Evolutionary conservation across 1,140 invertebrate genomes (phyloP).

Genomic region (Aphelinus certus): DNA sequence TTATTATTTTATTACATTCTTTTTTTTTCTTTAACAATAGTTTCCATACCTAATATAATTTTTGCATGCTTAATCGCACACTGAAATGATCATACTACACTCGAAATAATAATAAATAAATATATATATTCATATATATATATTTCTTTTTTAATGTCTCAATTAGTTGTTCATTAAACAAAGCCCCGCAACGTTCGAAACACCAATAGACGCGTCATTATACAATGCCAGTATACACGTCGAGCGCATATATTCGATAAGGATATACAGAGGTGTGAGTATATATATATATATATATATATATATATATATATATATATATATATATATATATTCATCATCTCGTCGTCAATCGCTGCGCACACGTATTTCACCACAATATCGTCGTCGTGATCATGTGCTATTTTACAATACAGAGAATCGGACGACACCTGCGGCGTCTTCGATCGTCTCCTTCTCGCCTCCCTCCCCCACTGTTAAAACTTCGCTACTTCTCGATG

Average conservation of each 20-base stretch:
- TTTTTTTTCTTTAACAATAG: constrained; percentile 25
- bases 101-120: constrained; percentile 4
- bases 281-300: constrained; percentile 35
- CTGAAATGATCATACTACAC: constrained; percentile 14
- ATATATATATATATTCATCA: constrained; percentile 22
- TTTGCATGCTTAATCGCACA: constrained; percentile 25
- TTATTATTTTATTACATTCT: background rate
- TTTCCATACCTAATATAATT: constrained; percentile 20
- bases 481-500: background rate
- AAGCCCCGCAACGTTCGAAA: constrained; percentile 61
- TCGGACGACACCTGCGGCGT: background rate
- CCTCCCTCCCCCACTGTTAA: background rate
- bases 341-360: no score
- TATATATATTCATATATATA: background rate
- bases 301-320: constrained; percentile 39
- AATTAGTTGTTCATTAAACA: constrained; percentile 62
- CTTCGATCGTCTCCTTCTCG: no score
- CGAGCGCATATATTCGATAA: background rate
- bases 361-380: constrained; percentile 34
- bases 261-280: constrained; percentile 19
- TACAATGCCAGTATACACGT: constrained; percentile 5
- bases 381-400: background rate
- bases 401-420: constrained; percentile 20
- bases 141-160: constrained; percentile 53
- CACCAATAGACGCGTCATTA: constrained; percentile 56